A percentile compares a stretch with the other conserved stretches of the same genome.
These are phyloP conservation scores for Coremacera marginata DNA, from an alignment of 2,888 invertebrate genomes.

Conservation along the genomic window DNA sequence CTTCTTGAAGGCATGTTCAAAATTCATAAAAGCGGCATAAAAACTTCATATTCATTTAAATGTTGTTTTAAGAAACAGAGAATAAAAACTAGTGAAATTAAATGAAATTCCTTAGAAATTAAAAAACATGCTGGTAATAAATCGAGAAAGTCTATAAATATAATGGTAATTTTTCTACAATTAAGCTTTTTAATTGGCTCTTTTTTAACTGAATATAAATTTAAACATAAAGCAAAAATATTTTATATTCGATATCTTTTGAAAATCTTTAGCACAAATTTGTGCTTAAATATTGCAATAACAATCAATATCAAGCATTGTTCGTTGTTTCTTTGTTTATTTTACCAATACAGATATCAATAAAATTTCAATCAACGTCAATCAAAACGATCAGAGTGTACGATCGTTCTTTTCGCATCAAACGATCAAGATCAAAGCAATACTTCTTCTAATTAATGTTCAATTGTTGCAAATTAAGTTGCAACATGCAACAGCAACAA, in stretches of 20 bases:
- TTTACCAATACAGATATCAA: not conserved
- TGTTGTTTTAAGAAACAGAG: not conserved
- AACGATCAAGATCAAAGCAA: constrained; percentile 14
- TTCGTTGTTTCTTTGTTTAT: too few species aligned
- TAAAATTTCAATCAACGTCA: constrained; percentile 11
- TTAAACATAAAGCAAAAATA: too few species aligned
- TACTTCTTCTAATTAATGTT: constrained; percentile 9
- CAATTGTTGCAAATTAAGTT: constrained; percentile 26
- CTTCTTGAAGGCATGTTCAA: too few species aligned
- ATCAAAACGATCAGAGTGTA: not conserved
- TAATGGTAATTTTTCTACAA: not conserved
- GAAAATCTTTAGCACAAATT: not conserved
- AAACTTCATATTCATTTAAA: constrained; percentile 18
- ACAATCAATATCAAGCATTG: too few species aligned
- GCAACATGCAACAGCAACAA: constrained; percentile 9
- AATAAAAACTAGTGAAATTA: not conserved
- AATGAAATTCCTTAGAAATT: not conserved
- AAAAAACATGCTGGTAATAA: not conserved
- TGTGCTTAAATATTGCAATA: not conserved
- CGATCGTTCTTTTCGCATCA: not conserved
- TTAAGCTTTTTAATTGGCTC: not conserved
- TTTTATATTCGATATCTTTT: too few species aligned
- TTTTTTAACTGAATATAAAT: too few species aligned
- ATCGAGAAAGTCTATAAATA: not conserved
- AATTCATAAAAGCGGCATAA: not conserved